Evolutionary conservation across 2,888 invertebrate species (phyloP).

Genomic region (Caenorhabditis auriculariae): DNA sequence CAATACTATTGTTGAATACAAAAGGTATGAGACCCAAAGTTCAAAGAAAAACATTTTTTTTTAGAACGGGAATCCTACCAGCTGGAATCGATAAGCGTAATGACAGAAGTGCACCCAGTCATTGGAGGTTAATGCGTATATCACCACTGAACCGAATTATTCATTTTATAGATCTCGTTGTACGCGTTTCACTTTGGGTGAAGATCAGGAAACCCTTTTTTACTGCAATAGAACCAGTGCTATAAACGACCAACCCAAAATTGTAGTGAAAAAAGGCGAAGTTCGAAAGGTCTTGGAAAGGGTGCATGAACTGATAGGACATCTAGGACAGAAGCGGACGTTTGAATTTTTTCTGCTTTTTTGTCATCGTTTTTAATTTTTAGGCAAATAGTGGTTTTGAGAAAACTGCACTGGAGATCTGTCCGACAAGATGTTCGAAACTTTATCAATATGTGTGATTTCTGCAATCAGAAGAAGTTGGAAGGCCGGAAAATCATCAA

Average conservation of each 20-base stretch:
- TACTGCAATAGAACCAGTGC: slow-evolving; percentile 28
- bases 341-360: slow-evolving; percentile 7
- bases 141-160: too few relatives aligned
- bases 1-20: slow-evolving; percentile 39
- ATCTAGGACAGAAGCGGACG: slow-evolving; percentile 50
- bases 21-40: slow-evolving; percentile 7
- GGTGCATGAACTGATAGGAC: slow-evolving; percentile 45
- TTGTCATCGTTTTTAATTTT: slow-evolving; percentile 1
- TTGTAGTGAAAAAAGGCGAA: slow-evolving; percentile 48
- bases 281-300: slow-evolving; percentile 40
- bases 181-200: slow-evolving; percentile 34
- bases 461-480: slow-evolving; percentile 40
- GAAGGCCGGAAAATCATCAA: slow-evolving; percentile 46
- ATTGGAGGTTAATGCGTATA: slow-evolving; percentile 45
- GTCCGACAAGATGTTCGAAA: slow-evolving; percentile 43
- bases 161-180: slow-evolving; percentile 39
- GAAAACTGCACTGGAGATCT: slow-evolving; percentile 46
- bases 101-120: slow-evolving; percentile 43
- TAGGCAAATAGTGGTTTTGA: slow-evolving; percentile 44
- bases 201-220: slow-evolving; percentile 39
- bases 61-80: slow-evolving; percentile 18
- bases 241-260: slow-evolving; percentile 25
- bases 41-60: not conserved
- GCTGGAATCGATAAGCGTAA: slow-evolving; percentile 16
- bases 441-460: slow-evolving; percentile 37